These are phyloP conservation scores for Tragelaphus strepsiceros DNA, from an alignment of 2,113 vertebrate genomes.

Conservation along the genomic window DNA sequence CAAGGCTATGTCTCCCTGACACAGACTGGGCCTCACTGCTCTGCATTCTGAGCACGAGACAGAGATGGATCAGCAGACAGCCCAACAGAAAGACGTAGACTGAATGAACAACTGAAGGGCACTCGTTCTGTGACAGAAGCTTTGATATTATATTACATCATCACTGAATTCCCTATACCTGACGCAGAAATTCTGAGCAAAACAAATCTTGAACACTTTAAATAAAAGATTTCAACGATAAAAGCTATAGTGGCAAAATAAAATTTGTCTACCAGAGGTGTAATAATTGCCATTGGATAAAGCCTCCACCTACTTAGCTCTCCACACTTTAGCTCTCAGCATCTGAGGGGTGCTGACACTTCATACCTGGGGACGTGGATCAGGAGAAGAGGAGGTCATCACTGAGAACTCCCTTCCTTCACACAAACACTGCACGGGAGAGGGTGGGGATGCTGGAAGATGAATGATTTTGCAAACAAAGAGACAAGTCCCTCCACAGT, in stretches of 20 bases:
- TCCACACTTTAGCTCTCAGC: not conserved
- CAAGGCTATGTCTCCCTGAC: no score
- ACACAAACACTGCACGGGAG: not conserved
- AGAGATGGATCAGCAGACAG: no score
- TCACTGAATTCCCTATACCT: accelerated
- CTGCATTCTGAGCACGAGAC: no score
- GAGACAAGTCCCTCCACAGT: not conserved
- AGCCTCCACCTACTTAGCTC: no score
- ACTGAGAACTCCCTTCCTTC: not conserved
- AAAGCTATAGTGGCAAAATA: not conserved
- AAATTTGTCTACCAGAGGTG: not conserved
- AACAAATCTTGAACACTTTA: not conserved
- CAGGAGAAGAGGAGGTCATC: not conserved
- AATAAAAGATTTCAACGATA: not conserved
- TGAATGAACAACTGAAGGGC: not conserved
- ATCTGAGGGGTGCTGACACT: not conserved
- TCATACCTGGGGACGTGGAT: not conserved
- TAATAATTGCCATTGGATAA: not conserved
- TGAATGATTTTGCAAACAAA: not conserved
- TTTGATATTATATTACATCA: accelerated
- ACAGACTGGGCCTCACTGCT: no score
- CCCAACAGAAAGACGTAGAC: accelerated
- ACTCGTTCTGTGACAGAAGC: accelerated
- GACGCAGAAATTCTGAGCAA: not conserved
- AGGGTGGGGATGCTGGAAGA: no score